phyloP scores from a whole-genome alignment of 2,113 vertebrate species.

The Indicator indicator region DNA sequence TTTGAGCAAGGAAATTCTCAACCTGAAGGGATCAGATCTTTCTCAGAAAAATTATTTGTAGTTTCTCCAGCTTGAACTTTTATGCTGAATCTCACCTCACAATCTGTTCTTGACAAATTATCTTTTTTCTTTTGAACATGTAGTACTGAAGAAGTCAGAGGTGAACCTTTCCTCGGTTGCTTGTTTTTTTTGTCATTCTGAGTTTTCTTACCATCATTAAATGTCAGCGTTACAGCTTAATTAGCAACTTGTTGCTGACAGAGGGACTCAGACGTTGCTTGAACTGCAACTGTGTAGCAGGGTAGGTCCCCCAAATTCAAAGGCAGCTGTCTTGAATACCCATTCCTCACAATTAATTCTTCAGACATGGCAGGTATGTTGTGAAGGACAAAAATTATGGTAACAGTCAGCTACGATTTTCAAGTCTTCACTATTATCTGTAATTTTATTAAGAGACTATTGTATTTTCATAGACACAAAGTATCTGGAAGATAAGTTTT shows the following conservation, averaged over 20 bases:
- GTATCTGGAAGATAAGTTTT: background rate
- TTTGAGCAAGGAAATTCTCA: background rate
- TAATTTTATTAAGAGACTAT: background rate
- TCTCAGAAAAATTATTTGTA: background rate
- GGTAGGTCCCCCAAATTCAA: background rate
- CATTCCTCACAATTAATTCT: background rate
- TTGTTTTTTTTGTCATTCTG: constrained; percentile 5
- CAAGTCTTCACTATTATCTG: background rate
- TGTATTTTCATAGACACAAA: background rate
- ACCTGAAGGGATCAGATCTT: background rate
- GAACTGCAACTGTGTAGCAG: background rate
- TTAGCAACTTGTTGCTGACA: background rate
- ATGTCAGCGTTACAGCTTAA: constrained; percentile 2
- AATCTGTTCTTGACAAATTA: background rate
- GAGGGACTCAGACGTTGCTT: background rate
- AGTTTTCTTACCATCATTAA: background rate
- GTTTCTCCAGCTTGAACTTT: background rate
- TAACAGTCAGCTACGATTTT: background rate
- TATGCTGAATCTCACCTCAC: accelerated
- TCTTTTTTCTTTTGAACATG: background rate
- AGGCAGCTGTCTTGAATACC: background rate
- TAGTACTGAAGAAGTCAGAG: background rate
- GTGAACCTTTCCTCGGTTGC: background rate
- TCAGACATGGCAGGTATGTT: accelerated
- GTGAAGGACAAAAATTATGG: background rate